Conservation (phyloP, 2,888 invertebrate genomes). For the Lumbricus terrestris region DNA sequence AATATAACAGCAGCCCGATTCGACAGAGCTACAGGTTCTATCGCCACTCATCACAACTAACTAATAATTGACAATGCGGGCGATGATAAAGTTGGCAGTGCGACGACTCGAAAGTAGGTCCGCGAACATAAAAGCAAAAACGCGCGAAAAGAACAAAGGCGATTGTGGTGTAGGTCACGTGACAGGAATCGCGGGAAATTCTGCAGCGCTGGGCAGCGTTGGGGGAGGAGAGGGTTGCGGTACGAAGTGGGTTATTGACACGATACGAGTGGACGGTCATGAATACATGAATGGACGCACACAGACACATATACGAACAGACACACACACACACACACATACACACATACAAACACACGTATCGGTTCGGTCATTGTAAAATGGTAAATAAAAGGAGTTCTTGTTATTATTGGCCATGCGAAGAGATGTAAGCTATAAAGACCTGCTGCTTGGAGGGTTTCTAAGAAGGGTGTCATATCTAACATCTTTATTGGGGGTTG, state of each 20-base stretch:
- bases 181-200: background rate
- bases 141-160: background rate
- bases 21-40: background rate
- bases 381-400: too few relatives aligned
- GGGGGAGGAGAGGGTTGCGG: background rate
- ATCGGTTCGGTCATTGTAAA: too few relatives aligned
- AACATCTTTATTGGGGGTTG: too few relatives aligned
- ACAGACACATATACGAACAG: too few relatives aligned
- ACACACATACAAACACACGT: too few relatives aligned
- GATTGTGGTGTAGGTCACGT: background rate
- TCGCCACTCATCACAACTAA: background rate
- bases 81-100: background rate
- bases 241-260: background rate
- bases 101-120: background rate
- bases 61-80: background rate
- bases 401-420: too few relatives aligned
- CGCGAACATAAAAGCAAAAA: background rate
- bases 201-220: background rate
- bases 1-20: background rate
- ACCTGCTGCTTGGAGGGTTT: too few relatives aligned
- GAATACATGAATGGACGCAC: too few relatives aligned
- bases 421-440: too few relatives aligned
- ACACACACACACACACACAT: too few relatives aligned
- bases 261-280: background rate
- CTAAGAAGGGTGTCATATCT: too few relatives aligned